phyloP scores from a whole-genome alignment of 1,140 invertebrate species.

The Drosophila elegans region DNA sequence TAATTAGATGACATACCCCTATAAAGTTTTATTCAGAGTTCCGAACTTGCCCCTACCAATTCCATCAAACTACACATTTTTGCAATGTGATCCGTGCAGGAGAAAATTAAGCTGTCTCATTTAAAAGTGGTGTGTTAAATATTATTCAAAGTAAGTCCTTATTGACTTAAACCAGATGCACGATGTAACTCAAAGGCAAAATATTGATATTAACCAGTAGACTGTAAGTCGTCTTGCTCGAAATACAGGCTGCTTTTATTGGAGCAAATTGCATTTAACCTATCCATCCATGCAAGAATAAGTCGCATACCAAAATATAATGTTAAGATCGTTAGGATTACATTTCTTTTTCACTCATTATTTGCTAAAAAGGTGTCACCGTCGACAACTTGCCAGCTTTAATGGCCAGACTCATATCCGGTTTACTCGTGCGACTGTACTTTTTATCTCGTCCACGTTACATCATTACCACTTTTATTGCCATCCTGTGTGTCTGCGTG shows the following conservation, averaged over 20 bases:
- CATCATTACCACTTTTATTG: constrained; percentile 74
- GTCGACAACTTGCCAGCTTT: background rate
- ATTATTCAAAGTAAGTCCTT: constrained; percentile 12
- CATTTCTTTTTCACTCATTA: background rate
- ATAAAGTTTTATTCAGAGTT: constrained; percentile 60
- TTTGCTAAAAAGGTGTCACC: background rate
- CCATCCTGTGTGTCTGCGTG: constrained; percentile 60
- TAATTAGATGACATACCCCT: constrained; percentile 70
- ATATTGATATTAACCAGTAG: too few species aligned
- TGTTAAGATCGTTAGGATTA: too few species aligned
- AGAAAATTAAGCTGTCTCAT: constrained; percentile 55
- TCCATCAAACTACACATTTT: constrained; percentile 2
- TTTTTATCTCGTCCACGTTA: constrained; percentile 7
- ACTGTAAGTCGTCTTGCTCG: too few species aligned
- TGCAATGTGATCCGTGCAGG: constrained; percentile 54
- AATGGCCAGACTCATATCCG: constrained; percentile 18
- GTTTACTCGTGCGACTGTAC: constrained; percentile 5
- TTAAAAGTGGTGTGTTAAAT: constrained; percentile 38
- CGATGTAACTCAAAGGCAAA: background rate
- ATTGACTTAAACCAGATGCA: constrained; percentile 8
- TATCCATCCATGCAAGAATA: too few species aligned
- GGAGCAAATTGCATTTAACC: too few species aligned
- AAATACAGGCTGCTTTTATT: background rate
- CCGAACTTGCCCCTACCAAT: constrained; percentile 1
- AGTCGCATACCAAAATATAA: too few species aligned